Evolutionary conservation across 1,140 invertebrate genomes (phyloP), one percentile per base, ranked within the genome.

Genomic region (Dufourea novaeangliae): DNA sequence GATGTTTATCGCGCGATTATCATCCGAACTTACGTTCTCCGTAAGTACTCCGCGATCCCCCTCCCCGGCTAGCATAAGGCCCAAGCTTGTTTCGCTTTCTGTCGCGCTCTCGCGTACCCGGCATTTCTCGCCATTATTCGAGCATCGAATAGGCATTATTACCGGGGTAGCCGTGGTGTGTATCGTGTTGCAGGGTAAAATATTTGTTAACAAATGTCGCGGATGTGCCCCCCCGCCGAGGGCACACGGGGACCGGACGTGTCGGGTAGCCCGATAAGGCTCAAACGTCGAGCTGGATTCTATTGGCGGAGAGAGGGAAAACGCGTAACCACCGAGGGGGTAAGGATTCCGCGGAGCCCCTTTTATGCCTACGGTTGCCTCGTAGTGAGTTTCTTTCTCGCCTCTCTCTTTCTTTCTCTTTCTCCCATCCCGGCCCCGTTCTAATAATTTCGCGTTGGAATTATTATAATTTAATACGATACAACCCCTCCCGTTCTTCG

Each of bases 381-480:
- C 61, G 54, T 66, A 59, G 78, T 50, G 50, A 54, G 32, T 77
- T 74, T 70, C 50, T 74, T 63, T 69, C 59, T 50, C 57, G n/a
- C 27, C 17, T 57, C 14, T 34, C 41, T 62, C n/a, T 17, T 69
- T 22, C 1, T 34, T 20, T 5, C 3, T 46, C 20, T 46, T n/a
- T 50, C 46, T 37, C 32, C 20, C 61, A 32, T 61, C 22, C 25
- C 57, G n/a, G 57, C 37, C 74, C 39, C 75, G 81, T 54, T 85
- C 78, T 82, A 87, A 86, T 84, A 84, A 88, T 85, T 83, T 85
- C 79, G 70, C 78, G 54, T 66, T 63, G 81, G 86, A 89, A 89
- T 89, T 88, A 90, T 89, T 90, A 90, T 90, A 90, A 90, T 90
- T 90, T 86, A 88, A 90, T 90, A 88, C 83, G 84, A 89, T 85